Base-by-base conservation (phyloP, 2,113 vertebrate species). In the Charina bottae region DNA sequence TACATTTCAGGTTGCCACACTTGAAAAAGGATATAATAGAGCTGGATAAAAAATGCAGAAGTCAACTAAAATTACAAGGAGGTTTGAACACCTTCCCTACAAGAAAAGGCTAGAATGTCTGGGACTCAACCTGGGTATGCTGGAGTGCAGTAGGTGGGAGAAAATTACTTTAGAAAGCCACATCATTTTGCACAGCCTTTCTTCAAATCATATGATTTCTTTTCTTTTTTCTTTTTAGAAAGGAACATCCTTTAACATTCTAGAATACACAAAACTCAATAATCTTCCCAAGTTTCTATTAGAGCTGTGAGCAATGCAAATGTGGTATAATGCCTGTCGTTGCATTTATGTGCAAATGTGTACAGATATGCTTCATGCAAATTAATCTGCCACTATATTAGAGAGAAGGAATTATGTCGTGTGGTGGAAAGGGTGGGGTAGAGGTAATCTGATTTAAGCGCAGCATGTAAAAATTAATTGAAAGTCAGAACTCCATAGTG, bases 401-500 rank as follows among this genome's bases (percentile, higher is more conserved):
- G 96, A 96, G 96, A 95, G 96, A 95, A 97, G 93, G 96, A 98
- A 97, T 98, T 97, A 97, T 64, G 92, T 97, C 96, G 49, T 96
- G 89, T 96, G 97, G 97, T 97, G 97, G 97, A 97, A 97, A 96
- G 95, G 96, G 96, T 96, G 95, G 95, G 95, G 95, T 96, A 95
- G 92, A 94, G 89, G 96, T 98, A 98, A 98, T 97, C 97, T 98
- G 97, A 98, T 98, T 98, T 98, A 87, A 97, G 94, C 96, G 12
- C 96, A 97, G 97, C 97, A 97, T 97, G 97, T 97, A 97, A 97
- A 98, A 98, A 97, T 98, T 98, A 98, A 98, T 98, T 98, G 97
- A 97, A 98, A 97, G 96, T 97, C 97, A 97, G 96, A 97, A 97
- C 96, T 97, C 96, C 96, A 97, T 97, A 97, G 96, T 98, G 96